Conservation (phyloP, 2,797 vertebrate genomes). For the Eidolon dupreanum region DNA sequence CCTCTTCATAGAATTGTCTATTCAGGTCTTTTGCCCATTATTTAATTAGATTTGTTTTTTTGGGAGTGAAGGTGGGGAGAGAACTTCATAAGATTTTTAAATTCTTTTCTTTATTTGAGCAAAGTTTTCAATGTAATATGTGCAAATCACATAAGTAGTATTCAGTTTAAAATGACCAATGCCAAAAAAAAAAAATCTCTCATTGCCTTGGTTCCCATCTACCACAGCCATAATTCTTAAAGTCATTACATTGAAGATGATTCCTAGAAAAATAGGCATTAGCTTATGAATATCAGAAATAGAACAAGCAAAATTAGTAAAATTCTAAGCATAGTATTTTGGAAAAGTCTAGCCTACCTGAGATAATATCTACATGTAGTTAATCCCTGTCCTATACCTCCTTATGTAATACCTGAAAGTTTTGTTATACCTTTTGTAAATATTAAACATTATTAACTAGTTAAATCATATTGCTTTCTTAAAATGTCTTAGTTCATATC, state of each 20-base stretch:
- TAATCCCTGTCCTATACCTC: not conserved
- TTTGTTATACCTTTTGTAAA: not conserved
- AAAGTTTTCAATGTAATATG: not conserved
- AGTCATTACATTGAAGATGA: not conserved
- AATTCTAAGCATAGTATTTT: not conserved
- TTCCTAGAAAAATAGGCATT: not conserved
- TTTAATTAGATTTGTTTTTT: too few species aligned
- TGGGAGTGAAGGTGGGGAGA: too few species aligned
- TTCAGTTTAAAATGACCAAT: not conserved
- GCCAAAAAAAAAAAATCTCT: not conserved
- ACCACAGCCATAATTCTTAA: not conserved
- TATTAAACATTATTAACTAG: not conserved
- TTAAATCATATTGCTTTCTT: not conserved
- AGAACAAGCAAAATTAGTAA: not conserved
- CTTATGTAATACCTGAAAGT: not conserved
- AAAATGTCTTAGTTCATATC: not conserved
- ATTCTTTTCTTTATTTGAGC: not conserved
- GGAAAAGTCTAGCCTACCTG: not conserved
- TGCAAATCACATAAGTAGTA: not conserved
- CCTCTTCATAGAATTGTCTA: too few species aligned
- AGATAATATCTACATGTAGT: not conserved
- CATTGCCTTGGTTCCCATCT: not conserved
- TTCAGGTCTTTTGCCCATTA: too few species aligned
- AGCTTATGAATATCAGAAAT: not conserved
- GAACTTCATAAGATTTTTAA: not conserved